Evolutionary conservation across 2,797 vertebrate species (phyloP), one percentile per base, ranked within the genome.

Genomic region (Synaphobranchus kaupii): DNA sequence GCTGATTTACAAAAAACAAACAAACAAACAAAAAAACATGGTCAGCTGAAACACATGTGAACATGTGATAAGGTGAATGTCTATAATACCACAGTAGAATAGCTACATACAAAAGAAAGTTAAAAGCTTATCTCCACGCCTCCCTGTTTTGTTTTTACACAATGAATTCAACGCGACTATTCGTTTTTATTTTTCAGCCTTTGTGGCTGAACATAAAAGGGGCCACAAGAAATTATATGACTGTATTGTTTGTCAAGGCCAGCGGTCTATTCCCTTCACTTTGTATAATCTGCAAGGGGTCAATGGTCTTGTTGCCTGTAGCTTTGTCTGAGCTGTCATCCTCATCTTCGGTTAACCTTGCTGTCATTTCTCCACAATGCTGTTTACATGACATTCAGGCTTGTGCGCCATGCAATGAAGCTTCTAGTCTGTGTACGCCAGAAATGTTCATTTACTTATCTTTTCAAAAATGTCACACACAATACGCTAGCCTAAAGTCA

Each of bases 201-300:
- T 3, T 15, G 47, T 78, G 73, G 0, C 20, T 10, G 17, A 5
- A 48, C 47, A 47, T n/a, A 8, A 50, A 13, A 22, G 25, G 78
- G 17, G 22, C 15, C 76, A 20, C 44, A n/a, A 3, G 10, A 0
- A 44, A 22, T 22, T 17, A 22, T 10, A 78, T n/a, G 78, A 50
- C 10, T 9, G 47, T 10, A 17, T 81, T n/a, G 78, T 25, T n/a
- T 39, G 52, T 31, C 28, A 12, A 84, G 82, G 52, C 54, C 15
- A n/a, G n/a, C 34, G 50, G 50, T 31, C 52, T 15, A 25, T 22
- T 47, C 20, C 52, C 56, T 66, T 58, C 84, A 84, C 22, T 66
- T 84, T 84, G 22, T 47, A 17, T 52, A 66, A 66, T 47, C 34
- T 10, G 63, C 58, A 84, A 73, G 63, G 80, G 84, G 84, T 84